Conservation (phyloP, 2,888 invertebrate genomes). For the Clivina fossor region DNA sequence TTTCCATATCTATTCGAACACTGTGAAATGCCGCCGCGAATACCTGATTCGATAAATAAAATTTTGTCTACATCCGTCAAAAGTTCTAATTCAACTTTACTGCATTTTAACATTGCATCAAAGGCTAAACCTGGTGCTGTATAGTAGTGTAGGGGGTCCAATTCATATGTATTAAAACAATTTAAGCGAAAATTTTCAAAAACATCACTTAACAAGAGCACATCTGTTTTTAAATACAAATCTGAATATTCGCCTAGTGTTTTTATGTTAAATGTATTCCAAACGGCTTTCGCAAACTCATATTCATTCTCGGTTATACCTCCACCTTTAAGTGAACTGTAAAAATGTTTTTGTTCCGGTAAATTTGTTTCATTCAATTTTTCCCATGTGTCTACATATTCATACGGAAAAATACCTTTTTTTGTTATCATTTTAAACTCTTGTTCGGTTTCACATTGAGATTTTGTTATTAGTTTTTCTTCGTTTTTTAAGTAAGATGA, state of each 20-base stretch:
- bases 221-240: constrained; percentile 43
- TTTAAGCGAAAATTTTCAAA: constrained; percentile 44
- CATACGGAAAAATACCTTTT: constrained; percentile 44
- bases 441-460: not conserved
- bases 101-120: constrained; percentile 48
- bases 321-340: constrained; percentile 33
- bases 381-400: constrained; percentile 36
- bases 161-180: constrained; percentile 37
- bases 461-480: not conserved
- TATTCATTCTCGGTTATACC: constrained; percentile 40
- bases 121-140: constrained; percentile 42
- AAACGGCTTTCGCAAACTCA: constrained; percentile 42
- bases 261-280: constrained; percentile 41
- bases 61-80: constrained; percentile 47
- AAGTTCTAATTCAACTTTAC: constrained; percentile 44
- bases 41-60: constrained; percentile 44
- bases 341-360: constrained; percentile 37
- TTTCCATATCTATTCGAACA: constrained; percentile 44
- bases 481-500: not conserved
- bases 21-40: constrained; percentile 46
- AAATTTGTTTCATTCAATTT: constrained; percentile 33
- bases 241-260: constrained; percentile 43
- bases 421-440: constrained; percentile 27
- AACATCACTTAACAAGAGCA: constrained; percentile 42
- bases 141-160: constrained; percentile 41